phyloP scores from a whole-genome alignment of 2,113 vertebrate genomes.

The Ramphastos sulfuratus region DNA sequence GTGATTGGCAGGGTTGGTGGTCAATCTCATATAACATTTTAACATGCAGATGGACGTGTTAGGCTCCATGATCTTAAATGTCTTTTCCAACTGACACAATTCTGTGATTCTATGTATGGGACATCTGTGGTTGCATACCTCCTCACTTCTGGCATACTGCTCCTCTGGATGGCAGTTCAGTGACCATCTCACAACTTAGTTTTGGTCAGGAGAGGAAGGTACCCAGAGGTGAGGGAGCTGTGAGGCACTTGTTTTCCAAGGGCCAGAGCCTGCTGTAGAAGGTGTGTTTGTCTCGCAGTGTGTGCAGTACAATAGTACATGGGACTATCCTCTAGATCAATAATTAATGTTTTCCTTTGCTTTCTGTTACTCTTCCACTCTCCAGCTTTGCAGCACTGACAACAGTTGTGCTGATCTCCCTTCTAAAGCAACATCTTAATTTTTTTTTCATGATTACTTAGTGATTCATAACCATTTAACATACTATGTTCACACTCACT shows the following conservation, averaged over 20 bases:
- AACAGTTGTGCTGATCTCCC: neutral
- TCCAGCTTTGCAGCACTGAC: neutral
- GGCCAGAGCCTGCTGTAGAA: neutral
- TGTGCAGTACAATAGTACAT: neutral
- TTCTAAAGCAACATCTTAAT: neutral
- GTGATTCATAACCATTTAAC: neutral
- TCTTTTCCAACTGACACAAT: too few species aligned
- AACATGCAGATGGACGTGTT: neutral
- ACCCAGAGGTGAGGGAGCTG: neutral
- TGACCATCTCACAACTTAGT: neutral
- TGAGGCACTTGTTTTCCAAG: neutral
- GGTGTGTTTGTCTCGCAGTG: neutral
- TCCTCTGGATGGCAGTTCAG: neutral
- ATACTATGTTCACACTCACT: neutral
- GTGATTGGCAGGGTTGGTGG: neutral
- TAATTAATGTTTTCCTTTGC: neutral
- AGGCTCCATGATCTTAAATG: too few species aligned
- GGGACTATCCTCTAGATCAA: neutral
- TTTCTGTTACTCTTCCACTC: neutral
- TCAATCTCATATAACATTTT: neutral
- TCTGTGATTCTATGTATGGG: neutral
- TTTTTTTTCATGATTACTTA: neutral
- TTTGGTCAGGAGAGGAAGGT: neutral
- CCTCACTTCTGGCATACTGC: neutral
- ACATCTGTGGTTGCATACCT: neutral